Conservation (phyloP, 1,140 invertebrate species). For the Calycopis cecrops region DNA sequence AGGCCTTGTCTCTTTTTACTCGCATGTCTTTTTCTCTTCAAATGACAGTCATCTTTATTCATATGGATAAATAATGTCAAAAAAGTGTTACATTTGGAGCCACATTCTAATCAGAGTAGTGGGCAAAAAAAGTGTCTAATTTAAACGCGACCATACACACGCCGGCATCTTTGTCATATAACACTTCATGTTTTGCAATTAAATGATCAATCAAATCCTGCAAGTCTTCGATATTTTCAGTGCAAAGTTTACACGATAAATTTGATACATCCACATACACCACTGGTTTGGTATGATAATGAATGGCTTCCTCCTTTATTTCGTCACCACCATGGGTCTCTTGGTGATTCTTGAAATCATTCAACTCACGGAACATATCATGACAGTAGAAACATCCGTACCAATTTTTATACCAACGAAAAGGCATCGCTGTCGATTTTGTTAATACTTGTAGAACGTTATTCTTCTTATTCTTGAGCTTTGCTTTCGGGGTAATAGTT, state of each 20-base stretch:
- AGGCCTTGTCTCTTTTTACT: too few species aligned
- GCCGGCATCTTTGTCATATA: constrained; percentile 56
- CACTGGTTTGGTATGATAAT: constrained; percentile 56
- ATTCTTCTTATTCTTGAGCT: constrained; percentile 46
- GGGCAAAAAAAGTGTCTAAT: constrained; percentile 42
- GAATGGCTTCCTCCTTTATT: constrained; percentile 49
- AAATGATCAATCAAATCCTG: constrained; percentile 60
- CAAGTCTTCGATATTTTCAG: constrained; percentile 39
- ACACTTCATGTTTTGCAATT: constrained; percentile 38
- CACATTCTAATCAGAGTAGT: constrained; percentile 48
- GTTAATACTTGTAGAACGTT: constrained; percentile 51
- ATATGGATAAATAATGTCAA: constrained; percentile 55
- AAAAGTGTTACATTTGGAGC: constrained; percentile 50
- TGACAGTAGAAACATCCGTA: constrained; percentile 66
- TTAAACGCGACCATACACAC: constrained; percentile 57
- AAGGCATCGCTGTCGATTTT: constrained; percentile 61
- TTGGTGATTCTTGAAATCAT: constrained; percentile 52
- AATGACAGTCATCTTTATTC: constrained; percentile 54
- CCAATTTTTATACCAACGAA: constrained; percentile 59
- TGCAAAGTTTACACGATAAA: constrained; percentile 49
- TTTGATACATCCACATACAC: constrained; percentile 59
- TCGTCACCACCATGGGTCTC: constrained; percentile 39
- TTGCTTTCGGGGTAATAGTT: constrained; percentile 38
- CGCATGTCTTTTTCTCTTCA: constrained; percentile 20
- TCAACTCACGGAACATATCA: constrained; percentile 57